Percentiles rank a stretch among this genome's conserved stretches.
These are phyloP conservation scores for Zosterops borbonicus DNA, from an alignment of 2,113 vertebrate species.

Conservation along the genomic window DNA sequence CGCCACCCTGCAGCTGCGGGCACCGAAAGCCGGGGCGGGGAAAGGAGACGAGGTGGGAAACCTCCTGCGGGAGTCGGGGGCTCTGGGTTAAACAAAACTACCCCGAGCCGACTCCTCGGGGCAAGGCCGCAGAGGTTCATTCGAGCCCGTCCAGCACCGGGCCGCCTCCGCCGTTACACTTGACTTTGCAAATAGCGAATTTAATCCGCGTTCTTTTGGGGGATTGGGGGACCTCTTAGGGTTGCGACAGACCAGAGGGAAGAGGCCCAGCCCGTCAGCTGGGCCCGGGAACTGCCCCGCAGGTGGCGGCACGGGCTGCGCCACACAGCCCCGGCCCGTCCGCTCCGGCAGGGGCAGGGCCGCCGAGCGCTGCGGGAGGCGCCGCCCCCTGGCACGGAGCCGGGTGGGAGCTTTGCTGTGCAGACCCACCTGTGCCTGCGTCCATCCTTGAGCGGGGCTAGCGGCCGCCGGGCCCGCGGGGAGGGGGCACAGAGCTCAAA, in stretches of 20 bases:
- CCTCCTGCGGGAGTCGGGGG: not conserved
- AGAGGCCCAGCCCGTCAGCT: rapidly evolving
- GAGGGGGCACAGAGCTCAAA: constrained; percentile 73
- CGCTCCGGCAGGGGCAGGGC: not conserved
- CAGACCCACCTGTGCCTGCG: constrained; percentile 17
- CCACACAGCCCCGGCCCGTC: not conserved
- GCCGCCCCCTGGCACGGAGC: not conserved
- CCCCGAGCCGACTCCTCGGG: too few species aligned
- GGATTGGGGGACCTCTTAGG: too few species aligned
- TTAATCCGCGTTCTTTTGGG: not conserved
- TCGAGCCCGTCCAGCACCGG: not conserved
- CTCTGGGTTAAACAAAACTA: not conserved
- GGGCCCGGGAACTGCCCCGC: not conserved
- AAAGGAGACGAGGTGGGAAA: not conserved
- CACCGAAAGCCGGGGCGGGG: not conserved
- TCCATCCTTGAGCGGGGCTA: constrained; percentile 30
- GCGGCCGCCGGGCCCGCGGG: not conserved
- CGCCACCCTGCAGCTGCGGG: not conserved
- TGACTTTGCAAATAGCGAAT: not conserved
- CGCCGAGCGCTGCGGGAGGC: not conserved
- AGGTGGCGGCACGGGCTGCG: not conserved
- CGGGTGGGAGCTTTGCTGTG: not conserved
- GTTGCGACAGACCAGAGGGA: not conserved
- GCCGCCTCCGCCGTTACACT: not conserved
- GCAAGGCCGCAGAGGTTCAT: not conserved